Conservation (phyloP, 1,140 invertebrate genomes). For the Augochlora pura region DNA sequence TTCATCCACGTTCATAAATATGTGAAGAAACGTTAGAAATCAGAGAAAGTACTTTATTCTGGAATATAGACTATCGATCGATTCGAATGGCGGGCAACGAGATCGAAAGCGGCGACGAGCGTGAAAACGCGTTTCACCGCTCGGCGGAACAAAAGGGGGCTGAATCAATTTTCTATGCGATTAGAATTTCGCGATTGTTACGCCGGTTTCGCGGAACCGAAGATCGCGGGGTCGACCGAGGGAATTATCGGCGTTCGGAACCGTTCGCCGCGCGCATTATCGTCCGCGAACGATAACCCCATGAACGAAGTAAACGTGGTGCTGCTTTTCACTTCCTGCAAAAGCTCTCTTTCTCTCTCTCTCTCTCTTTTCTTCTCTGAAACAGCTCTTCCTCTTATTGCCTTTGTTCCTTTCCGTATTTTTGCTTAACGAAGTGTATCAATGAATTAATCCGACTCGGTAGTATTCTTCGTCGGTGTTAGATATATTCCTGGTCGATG, state of each 20-base stretch:
- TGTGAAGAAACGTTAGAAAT: too few relatives aligned
- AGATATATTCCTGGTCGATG: too few relatives aligned
- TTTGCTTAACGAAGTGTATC: too few relatives aligned
- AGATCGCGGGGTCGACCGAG: not conserved
- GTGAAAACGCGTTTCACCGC: not conserved
- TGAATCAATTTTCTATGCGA: conserved; percentile 15
- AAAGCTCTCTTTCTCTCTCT: too few relatives aligned
- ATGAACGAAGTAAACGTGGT: not conserved
- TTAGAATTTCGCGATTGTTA: conserved; percentile 16
- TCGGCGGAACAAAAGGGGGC: not conserved
- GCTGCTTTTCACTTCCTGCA: conserved; percentile 6
- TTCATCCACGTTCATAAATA: too few relatives aligned
- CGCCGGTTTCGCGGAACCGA: not conserved
- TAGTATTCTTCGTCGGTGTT: too few relatives aligned
- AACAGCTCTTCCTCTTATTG: too few relatives aligned
- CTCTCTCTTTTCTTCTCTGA: too few relatives aligned
- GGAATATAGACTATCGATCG: too few relatives aligned
- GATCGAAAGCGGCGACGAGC: not conserved
- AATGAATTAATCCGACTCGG: too few relatives aligned
- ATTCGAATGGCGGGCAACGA: not conserved
- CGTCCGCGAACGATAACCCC: conserved; percentile 12
- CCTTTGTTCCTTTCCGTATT: too few relatives aligned
- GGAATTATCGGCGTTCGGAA: conserved; percentile 6
- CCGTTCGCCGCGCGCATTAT: conserved; percentile 2
- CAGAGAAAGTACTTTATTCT: too few relatives aligned